A percentile compares a stretch with the other conserved stretches of the same genome.
phyloP scores from a whole-genome alignment of 2,113 vertebrate species.

The mouse (Mus musculus) region DNA sequence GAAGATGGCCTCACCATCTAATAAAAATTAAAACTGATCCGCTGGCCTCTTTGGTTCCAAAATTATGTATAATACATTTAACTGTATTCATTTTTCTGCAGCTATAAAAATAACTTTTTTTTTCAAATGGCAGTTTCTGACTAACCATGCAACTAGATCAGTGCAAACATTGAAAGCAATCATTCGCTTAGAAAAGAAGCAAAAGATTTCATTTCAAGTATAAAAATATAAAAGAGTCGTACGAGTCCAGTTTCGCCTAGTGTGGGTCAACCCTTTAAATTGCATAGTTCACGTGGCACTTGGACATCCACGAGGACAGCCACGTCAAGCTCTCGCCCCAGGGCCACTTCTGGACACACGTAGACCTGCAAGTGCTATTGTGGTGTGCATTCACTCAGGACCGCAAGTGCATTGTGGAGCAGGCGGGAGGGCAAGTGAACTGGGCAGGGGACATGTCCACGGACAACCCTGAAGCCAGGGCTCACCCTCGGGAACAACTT shows the following conservation, averaged over 20 bases:
- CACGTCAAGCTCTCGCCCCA: constrained; percentile 88
- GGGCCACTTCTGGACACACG: constrained; percentile 95
- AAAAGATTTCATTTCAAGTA: constrained; percentile 99
- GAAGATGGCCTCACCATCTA: constrained; percentile 92
- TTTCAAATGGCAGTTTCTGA: constrained; percentile 97
- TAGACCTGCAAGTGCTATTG: constrained; percentile 95
- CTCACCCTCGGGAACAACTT: constrained; percentile 82
- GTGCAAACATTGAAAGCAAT: constrained; percentile 99
- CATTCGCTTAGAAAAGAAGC: constrained; percentile 99
- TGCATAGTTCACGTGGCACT: constrained; percentile 99
- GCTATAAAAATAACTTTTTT: constrained; percentile 99
- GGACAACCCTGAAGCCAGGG: constrained; percentile 59
- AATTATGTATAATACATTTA: constrained; percentile 96
- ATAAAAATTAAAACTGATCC: constrained; percentile 94
- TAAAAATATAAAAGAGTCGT: constrained; percentile 94
- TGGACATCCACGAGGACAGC: constrained; percentile 90
- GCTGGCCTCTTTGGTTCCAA: constrained; percentile 99
- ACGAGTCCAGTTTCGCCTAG: constrained; percentile 92
- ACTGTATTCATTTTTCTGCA: constrained; percentile 93
- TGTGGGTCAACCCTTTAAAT: constrained; percentile 96
- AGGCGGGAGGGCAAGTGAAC: constrained; percentile 35
- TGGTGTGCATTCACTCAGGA: constrained; percentile 92
- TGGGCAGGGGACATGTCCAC: background rate
- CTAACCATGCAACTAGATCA: constrained; percentile 99
- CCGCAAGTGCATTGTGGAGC: constrained; percentile 92